phyloP scores from a whole-genome alignment of 2,113 vertebrate species.

The Myxocyprinus asiaticus region DNA sequence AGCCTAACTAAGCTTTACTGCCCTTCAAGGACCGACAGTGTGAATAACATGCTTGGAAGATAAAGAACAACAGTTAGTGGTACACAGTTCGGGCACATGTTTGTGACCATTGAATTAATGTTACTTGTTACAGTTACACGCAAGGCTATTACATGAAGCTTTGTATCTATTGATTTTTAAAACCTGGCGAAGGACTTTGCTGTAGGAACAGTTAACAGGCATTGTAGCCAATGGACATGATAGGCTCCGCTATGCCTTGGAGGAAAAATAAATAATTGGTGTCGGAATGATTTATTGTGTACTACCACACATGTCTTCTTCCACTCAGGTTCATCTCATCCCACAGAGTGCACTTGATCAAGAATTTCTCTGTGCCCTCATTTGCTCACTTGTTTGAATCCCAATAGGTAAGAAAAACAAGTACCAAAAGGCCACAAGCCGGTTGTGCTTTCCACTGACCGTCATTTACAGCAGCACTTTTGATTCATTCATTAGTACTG shows the following conservation, averaged over 20 bases:
- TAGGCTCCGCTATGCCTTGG: slow-evolving; percentile 29
- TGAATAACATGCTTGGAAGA: slow-evolving; percentile 7
- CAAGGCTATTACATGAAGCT: neutral
- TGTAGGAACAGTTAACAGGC: slow-evolving; percentile 28
- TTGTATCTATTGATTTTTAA: slow-evolving; percentile 44
- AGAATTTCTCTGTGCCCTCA: slow-evolving; percentile 43
- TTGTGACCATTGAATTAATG: slow-evolving; percentile 39
- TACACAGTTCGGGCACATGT: slow-evolving; percentile 4
- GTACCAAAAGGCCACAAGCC: neutral
- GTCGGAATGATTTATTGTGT: slow-evolving; percentile 40
- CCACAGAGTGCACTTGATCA: slow-evolving; percentile 30
- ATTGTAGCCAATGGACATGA: slow-evolving; percentile 33
- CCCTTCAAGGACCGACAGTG: neutral
- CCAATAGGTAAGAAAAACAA: slow-evolving; percentile 34
- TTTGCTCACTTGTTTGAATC: slow-evolving; percentile 36
- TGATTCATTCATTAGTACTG: slow-evolving; percentile 39
- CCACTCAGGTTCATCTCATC: slow-evolving; percentile 34
- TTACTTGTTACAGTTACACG: slow-evolving; percentile 27
- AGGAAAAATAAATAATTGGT: slow-evolving; percentile 49
- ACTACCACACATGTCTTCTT: slow-evolving; percentile 33
- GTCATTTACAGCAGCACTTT: neutral
- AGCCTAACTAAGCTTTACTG: neutral
- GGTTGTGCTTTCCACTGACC: neutral
- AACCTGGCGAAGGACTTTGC: slow-evolving; percentile 6
- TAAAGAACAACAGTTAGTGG: slow-evolving; percentile 10